Percentiles rank a stretch among this genome's conserved stretches.
Evolutionary conservation across 1,140 invertebrate genomes (phyloP).

Genomic region (Ceratina australensis): DNA sequence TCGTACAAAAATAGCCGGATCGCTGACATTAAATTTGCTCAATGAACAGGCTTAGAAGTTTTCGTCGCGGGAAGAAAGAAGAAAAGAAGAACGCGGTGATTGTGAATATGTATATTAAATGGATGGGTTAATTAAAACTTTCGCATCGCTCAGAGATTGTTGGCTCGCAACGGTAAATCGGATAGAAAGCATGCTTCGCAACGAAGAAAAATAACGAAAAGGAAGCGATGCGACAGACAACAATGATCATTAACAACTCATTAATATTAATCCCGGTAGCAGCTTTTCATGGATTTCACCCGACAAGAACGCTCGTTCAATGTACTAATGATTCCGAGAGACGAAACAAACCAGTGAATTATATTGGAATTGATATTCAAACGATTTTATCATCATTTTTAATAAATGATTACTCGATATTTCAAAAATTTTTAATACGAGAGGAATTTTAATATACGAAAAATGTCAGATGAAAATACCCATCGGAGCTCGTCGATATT

Average conservation of each 20-base stretch:
- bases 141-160: slow-evolving; percentile 5
- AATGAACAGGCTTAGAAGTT: slow-evolving; percentile 2
- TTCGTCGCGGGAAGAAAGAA: neutral
- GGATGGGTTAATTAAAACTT: slow-evolving; percentile 36
- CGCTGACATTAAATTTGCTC: neutral
- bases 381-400: neutral
- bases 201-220: neutral
- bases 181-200: neutral
- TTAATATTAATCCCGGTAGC: slow-evolving; percentile 36
- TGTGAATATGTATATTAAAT: slow-evolving; percentile 11
- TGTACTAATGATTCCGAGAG: slow-evolving; percentile 22
- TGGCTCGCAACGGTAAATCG: neutral
- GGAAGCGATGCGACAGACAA: neutral
- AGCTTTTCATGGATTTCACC: slow-evolving; percentile 21
- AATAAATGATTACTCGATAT: too few relatives aligned
- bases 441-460: too few relatives aligned
- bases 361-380: neutral
- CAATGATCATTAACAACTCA: slow-evolving; percentile 43
- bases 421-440: too few relatives aligned
- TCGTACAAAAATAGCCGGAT: neutral
- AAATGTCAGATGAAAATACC: too few relatives aligned
- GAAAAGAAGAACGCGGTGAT: slow-evolving; percentile 24
- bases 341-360: slow-evolving; percentile 2
- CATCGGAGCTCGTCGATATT: too few relatives aligned
- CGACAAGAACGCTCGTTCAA: slow-evolving; percentile 2